Evolutionary conservation across 2,113 vertebrate species (phyloP).

Genomic region (Catharus bicknelli): DNA sequence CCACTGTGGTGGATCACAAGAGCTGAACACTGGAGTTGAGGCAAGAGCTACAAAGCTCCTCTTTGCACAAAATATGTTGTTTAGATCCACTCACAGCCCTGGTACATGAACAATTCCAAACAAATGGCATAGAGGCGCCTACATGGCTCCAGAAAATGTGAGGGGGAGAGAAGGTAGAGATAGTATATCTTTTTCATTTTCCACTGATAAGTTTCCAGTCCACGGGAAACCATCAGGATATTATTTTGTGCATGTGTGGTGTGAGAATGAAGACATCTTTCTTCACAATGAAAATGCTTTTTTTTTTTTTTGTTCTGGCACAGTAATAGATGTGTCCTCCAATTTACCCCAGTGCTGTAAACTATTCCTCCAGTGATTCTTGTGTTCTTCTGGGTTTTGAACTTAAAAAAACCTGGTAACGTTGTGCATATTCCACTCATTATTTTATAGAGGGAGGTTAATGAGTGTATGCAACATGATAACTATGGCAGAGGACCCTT

Average conservation of each 20-base stretch:
- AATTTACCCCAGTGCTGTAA: neutral
- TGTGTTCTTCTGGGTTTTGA: neutral
- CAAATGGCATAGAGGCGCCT: neutral
- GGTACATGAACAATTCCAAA: neutral
- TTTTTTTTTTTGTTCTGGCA: neutral
- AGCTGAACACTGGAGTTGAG: neutral
- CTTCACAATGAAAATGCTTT: neutral
- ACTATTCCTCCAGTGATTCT: neutral
- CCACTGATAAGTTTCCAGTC: neutral
- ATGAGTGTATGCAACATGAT: conserved; percentile 22
- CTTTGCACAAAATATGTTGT: neutral
- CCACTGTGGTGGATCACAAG: neutral
- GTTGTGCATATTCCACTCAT: neutral
- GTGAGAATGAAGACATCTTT: neutral
- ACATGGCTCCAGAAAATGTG: neutral
- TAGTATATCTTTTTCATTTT: neutral
- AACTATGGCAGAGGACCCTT: conserved; percentile 4
- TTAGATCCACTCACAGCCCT: neutral
- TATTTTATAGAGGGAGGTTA: conserved; percentile 30
- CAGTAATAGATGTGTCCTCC: neutral
- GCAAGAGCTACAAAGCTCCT: neutral
- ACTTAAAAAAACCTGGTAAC: neutral
- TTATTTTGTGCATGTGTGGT: neutral
- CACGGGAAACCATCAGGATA: neutral
- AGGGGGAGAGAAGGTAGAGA: neutral